Evolutionary conservation across 2,888 invertebrate species (phyloP).

Genomic region (Zootermopsis nevadensis): DNA sequence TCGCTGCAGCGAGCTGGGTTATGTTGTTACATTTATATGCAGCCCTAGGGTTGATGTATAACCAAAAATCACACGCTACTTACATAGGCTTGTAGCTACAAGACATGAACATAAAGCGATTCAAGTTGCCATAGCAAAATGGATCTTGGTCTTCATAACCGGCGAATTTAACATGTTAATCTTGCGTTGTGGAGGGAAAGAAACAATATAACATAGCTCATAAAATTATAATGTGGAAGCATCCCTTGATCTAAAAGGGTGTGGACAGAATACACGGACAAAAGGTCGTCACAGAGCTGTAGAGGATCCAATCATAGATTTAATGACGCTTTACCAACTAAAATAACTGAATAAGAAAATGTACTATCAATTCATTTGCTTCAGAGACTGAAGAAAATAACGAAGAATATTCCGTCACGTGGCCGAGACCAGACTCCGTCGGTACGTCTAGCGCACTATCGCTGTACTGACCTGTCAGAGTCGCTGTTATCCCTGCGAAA

Average conservation of each 20-base stretch:
- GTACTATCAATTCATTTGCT: too few relatives aligned
- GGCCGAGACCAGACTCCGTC: too few relatives aligned
- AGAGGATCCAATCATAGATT: too few relatives aligned
- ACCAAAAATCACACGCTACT: slow-evolving; percentile 35
- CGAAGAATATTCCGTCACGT: too few relatives aligned
- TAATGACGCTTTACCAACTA: too few relatives aligned
- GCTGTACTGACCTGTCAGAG: too few relatives aligned
- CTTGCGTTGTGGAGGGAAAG: background rate
- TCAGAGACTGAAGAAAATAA: too few relatives aligned
- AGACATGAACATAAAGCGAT: slow-evolving; percentile 3
- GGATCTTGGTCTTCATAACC: slow-evolving; percentile 9
- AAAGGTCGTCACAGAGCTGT: background rate
- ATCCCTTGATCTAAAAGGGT: background rate
- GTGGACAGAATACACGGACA: background rate
- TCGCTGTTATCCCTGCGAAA: too few relatives aligned
- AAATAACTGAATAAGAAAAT: too few relatives aligned
- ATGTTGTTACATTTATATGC: slow-evolving; percentile 6
- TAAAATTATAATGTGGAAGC: background rate
- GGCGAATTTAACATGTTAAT: slow-evolving; percentile 14
- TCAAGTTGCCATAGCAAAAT: slow-evolving; percentile 15
- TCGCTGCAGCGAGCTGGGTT: background rate
- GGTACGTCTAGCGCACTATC: too few relatives aligned
- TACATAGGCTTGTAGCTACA: slow-evolving; percentile 22
- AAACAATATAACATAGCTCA: slow-evolving; percentile 1
- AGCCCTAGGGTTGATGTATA: slow-evolving; percentile 10